A percentile compares a stretch with the other conserved stretches of the same genome.
These are phyloP conservation scores for Entomobrya multifasciata DNA, from an alignment of 2,888 invertebrate species.

Conservation along the genomic window DNA sequence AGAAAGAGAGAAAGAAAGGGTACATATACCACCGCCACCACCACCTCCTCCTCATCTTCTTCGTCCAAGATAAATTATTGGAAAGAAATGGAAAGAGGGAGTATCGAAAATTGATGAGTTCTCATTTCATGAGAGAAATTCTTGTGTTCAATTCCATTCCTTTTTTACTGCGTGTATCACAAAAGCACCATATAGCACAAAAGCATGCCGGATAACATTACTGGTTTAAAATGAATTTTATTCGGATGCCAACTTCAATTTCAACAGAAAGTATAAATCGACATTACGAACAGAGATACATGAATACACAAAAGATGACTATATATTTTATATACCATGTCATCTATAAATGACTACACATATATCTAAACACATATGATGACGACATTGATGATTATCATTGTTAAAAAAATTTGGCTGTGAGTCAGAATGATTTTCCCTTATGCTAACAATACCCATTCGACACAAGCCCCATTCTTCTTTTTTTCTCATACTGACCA, in stretches of 20 bases:
- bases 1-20: slow-evolving; percentile 16
- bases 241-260: slow-evolving; percentile 56
- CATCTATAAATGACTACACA: no score
- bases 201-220: slow-evolving; percentile 56
- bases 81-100: slow-evolving; percentile 53
- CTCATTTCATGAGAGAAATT: slow-evolving; percentile 45
- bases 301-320: neutral
- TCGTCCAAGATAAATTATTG: slow-evolving; percentile 59
- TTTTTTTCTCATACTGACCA: neutral
- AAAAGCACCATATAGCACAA: slow-evolving; percentile 20
- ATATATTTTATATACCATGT: neutral
- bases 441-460: neutral
- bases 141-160: slow-evolving; percentile 54
- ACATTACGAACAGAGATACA: neutral
- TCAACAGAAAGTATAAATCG: neutral
- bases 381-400: slow-evolving; percentile 41
- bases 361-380: neutral
- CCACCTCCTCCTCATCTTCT: slow-evolving; percentile 8
- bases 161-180: slow-evolving; percentile 23
- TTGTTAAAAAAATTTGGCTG: slow-evolving; percentile 48
- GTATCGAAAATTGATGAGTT: slow-evolving; percentile 68
- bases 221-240: slow-evolving; percentile 61
- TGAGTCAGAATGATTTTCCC: slow-evolving; percentile 18
- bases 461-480: neutral
- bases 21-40: slow-evolving; percentile 35